Evolutionary conservation across 2,113 vertebrate genomes (phyloP).

Genomic region (Mugil cephalus): DNA sequence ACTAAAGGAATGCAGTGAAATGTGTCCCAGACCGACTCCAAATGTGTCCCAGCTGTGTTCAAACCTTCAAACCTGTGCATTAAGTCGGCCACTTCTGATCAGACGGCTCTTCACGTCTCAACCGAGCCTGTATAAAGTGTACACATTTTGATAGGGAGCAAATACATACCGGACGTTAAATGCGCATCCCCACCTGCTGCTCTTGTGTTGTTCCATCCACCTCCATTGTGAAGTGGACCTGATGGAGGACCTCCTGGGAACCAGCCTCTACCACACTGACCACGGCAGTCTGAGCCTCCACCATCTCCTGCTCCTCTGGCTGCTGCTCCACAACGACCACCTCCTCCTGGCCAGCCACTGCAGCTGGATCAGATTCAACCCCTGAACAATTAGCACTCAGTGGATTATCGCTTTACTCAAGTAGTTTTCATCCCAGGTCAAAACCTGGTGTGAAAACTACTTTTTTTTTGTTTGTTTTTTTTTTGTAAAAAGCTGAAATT

Average conservation of each 20-base stretch:
- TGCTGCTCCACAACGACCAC: constrained; percentile 68
- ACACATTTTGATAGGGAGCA: no score
- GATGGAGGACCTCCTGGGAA: constrained; percentile 90
- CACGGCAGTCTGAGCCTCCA: constrained; percentile 82
- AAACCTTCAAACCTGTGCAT: no score
- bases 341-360: constrained; percentile 47
- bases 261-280: constrained; percentile 91
- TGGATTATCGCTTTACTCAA: background rate
- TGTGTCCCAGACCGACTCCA: no score
- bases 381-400: constrained; percentile 71
- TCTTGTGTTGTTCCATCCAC: constrained; percentile 80
- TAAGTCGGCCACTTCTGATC: no score
- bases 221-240: constrained; percentile 94
- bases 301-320: constrained; percentile 60
- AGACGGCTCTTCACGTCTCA: no score
- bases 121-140: no score
- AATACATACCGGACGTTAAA: background rate
- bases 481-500: no score
- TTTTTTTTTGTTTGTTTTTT: no score
- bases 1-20: no score
- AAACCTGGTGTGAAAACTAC: no score
- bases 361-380: constrained; percentile 65
- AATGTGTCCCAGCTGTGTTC: no score
- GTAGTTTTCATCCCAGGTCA: no score
- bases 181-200: constrained; percentile 67